phyloP scores from a whole-genome alignment of 2,888 invertebrate species.

The Argyresthia albistria region DNA sequence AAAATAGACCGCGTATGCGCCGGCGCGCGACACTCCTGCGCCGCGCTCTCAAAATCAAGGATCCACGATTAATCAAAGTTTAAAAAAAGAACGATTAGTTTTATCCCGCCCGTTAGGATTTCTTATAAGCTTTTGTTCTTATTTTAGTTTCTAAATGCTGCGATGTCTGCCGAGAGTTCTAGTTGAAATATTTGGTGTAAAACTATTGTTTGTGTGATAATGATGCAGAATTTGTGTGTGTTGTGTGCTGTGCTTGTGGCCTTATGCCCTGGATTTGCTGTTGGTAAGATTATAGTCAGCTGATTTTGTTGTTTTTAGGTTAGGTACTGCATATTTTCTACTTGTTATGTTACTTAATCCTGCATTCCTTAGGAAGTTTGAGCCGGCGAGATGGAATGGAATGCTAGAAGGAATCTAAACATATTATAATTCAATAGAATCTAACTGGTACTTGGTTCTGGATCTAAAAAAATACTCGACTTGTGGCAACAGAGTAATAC shows the following conservation, averaged over 20 bases:
- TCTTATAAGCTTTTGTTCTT: neutral
- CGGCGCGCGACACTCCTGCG: constrained; percentile 37
- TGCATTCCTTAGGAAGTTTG: too few relatives aligned
- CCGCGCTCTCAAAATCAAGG: constrained; percentile 27
- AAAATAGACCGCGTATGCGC: constrained; percentile 43
- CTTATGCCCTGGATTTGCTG: constrained; percentile 2
- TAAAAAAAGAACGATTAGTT: neutral
- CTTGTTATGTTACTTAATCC: too few relatives aligned
- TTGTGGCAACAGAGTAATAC: too few relatives aligned
- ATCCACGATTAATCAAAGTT: constrained; percentile 29
- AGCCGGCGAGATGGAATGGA: too few relatives aligned
- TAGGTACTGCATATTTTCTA: too few relatives aligned
- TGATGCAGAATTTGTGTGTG: neutral
- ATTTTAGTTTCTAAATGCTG: neutral
- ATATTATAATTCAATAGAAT: too few relatives aligned
- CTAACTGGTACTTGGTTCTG: too few relatives aligned
- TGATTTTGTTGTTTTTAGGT: too few relatives aligned
- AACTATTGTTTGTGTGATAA: neutral
- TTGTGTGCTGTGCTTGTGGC: neutral
- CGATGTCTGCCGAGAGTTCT: neutral
- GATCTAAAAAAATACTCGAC: too few relatives aligned
- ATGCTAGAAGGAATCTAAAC: too few relatives aligned
- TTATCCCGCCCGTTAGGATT: neutral
- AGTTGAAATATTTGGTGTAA: neutral
- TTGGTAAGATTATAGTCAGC: constrained; percentile 19